Evolutionary conservation across 2,888 invertebrate genomes (phyloP).

Genomic region (Eupithecia pulchellata): DNA sequence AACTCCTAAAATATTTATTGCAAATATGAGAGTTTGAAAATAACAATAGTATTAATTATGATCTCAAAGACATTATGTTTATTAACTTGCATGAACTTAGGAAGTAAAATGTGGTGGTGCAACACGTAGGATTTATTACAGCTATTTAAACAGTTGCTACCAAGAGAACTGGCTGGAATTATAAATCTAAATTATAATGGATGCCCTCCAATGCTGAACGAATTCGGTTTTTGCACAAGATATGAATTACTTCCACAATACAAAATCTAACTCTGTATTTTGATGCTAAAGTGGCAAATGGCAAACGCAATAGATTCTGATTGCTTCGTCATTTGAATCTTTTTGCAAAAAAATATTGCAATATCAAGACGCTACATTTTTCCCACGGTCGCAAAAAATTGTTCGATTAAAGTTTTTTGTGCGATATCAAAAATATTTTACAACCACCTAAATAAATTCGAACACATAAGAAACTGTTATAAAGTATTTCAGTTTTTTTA

Average conservation of each 20-base stretch:
- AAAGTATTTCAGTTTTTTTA: not conserved
- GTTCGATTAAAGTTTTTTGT: not conserved
- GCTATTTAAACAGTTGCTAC: not conserved
- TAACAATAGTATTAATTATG: too few relatives aligned
- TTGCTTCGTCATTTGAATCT: not conserved
- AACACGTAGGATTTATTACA: not conserved
- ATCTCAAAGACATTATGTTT: too few relatives aligned
- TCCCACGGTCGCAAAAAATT: not conserved
- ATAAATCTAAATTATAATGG: too few relatives aligned
- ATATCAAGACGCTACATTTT: not conserved
- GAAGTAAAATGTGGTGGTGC: not conserved
- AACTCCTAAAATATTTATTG: too few relatives aligned
- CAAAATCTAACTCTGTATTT: constrained; percentile 56
- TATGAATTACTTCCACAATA: constrained; percentile 68
- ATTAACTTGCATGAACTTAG: constrained; percentile 13
- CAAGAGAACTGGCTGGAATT: not conserved
- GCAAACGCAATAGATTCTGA: constrained; percentile 19
- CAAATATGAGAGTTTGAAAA: too few relatives aligned
- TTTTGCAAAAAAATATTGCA: constrained; percentile 1
- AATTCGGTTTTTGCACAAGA: constrained; percentile 59
- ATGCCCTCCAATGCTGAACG: constrained; percentile 11
- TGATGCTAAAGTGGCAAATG: constrained; percentile 12
- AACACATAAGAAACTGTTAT: not conserved
- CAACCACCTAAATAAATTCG: not conserved
- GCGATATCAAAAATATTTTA: not conserved